Evolutionary conservation across 2,888 invertebrate genomes (phyloP), one percentile per base, ranked within the genome.

Genomic region (Petrolisthes cinctipes): DNA sequence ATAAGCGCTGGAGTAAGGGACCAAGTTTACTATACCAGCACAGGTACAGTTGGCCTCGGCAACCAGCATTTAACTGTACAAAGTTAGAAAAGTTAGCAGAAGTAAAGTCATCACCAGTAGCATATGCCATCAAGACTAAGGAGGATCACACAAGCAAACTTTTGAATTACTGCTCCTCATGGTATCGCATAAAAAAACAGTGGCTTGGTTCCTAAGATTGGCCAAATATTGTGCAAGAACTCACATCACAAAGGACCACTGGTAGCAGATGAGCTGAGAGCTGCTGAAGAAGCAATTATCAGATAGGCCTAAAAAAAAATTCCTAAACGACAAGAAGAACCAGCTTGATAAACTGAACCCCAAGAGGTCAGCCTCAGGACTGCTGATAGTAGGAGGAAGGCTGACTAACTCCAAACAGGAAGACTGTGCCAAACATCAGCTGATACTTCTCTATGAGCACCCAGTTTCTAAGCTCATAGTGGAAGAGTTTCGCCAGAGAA

Each of bases 391-490:
- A n/a, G 82, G 82, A 82, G 82, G 82, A 66, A 57, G 23, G 5
- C 82, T 82, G 68, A 82, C 66, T 82, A 5, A 71, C 71, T 83
- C 56, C 54, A 51, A 73, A n/a, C 71, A 53, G 71, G 83, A 73
- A 56, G 53, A 68, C 14, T n/a, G 23, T n/a, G 53, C 71, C 53
- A 83, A 73, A 54, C 71, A 83, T 54, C 6, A 7, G 68, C n/a
- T 66, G n/a, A 82, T 68, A 66, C 82, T 68, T 3, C 66, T 66
- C 7, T 68, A 7, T 5, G 82, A 73, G 73, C 71, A 83, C 54
- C 73, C 73, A 73, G 73, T 73, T n/a, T 73, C 73, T 73, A 73
- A 83, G 73, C n/a, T 73, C 56, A 71, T 81, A 73, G 53, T 71
- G 11, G 71, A 73, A 54, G 51, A 54, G 51, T 73, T 53, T 83